Evolutionary conservation across 2,888 invertebrate species (phyloP).

Genomic region (Drosophila paranaensis): DNA sequence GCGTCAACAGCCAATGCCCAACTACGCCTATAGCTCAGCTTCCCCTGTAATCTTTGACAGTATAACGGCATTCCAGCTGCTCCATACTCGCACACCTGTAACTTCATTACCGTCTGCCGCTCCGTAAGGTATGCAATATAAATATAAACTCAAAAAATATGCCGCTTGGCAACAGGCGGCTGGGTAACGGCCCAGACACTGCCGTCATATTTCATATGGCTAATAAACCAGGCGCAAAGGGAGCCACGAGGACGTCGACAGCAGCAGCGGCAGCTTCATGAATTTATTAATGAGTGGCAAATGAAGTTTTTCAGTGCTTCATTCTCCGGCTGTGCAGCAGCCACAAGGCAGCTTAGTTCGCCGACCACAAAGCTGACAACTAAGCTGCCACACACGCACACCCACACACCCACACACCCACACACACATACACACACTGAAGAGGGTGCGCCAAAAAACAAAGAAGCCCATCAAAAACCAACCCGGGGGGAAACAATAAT

Average conservation of each 20-base stretch:
- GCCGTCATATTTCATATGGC: constrained; percentile 80
- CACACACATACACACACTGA: constrained; percentile 4
- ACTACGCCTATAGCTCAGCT: neutral
- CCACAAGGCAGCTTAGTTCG: constrained; percentile 31
- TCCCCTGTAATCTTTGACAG: constrained; percentile 6
- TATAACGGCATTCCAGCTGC: neutral
- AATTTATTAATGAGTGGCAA: constrained; percentile 83
- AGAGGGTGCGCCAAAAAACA: constrained; percentile 9
- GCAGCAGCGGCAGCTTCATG: constrained; percentile 56
- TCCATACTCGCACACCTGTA: constrained; percentile 63
- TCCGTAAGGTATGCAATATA: constrained; percentile 63
- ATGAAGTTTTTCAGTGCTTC: constrained; percentile 73
- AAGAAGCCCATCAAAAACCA: constrained; percentile 9
- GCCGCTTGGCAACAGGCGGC: constrained; percentile 34
- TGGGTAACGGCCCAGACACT: constrained; percentile 47
- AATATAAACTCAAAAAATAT: constrained; percentile 60
- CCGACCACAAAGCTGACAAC: constrained; percentile 62
- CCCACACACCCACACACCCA: constrained; percentile 8
- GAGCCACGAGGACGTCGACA: constrained; percentile 18
- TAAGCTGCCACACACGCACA: constrained; percentile 41
- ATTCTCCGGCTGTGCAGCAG: constrained; percentile 14
- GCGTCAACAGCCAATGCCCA: neutral
- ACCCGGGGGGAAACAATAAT: constrained; percentile 48
- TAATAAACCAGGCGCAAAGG: constrained; percentile 70
- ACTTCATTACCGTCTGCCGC: constrained; percentile 65